Evolutionary conservation across 2,797 vertebrate species (phyloP).

Genomic region (Gephyroberyx darwinii): DNA sequence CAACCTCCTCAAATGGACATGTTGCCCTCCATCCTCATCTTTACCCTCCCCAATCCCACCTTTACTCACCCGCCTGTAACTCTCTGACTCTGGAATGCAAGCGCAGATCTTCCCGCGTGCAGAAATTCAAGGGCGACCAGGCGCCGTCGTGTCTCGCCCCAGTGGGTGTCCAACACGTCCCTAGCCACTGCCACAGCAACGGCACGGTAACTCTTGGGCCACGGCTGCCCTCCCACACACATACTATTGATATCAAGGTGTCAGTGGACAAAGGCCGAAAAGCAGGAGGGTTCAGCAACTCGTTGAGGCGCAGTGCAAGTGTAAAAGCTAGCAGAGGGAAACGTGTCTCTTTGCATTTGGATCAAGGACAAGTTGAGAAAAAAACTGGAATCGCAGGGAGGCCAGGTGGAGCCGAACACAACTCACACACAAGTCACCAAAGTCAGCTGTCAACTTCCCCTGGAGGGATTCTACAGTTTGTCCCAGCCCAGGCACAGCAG

Average conservation of each 20-base stretch:
- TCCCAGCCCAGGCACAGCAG: conserved; percentile 78
- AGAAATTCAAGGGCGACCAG: conserved; percentile 74
- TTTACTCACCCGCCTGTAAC: conserved; percentile 73
- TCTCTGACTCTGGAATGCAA: conserved; percentile 82
- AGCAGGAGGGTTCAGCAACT: conserved; percentile 72
- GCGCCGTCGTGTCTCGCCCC: conserved; percentile 40
- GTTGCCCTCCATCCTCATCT: conserved; percentile 66
- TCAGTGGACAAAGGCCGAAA: conserved; percentile 77
- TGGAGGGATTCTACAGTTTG: conserved; percentile 78
- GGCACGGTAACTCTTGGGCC: conserved; percentile 81
- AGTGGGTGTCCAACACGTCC: conserved; percentile 62
- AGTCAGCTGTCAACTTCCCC: conserved; percentile 74
- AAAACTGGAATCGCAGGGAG: conserved; percentile 67
- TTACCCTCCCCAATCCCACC: conserved; percentile 68
- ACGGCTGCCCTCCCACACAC: conserved; percentile 81
- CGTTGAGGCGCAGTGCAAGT: conserved; percentile 71
- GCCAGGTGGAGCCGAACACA: conserved; percentile 62
- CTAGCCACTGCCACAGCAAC: conserved; percentile 80
- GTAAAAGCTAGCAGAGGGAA: conserved; percentile 70
- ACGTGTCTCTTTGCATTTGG: conserved; percentile 74
- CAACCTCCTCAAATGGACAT: conserved; percentile 71
- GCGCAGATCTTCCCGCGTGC: conserved; percentile 71
- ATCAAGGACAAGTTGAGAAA: conserved; percentile 77
- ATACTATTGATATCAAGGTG: conserved; percentile 84
- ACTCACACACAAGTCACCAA: conserved; percentile 71